Base-by-base conservation (phyloP, 2,113 vertebrate genomes). In the Rissa tridactyla region DNA sequence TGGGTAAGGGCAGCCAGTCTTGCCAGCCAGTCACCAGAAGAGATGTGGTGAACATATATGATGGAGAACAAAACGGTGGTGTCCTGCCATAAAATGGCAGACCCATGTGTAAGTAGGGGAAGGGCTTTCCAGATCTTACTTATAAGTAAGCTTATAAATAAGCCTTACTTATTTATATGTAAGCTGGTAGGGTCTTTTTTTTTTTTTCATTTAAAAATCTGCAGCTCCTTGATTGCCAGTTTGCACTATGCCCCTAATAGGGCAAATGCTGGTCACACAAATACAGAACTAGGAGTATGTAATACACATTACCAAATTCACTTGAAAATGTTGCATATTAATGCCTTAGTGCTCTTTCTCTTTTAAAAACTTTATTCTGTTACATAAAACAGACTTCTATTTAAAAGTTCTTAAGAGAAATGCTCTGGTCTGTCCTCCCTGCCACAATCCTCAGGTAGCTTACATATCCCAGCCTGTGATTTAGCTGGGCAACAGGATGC, bases 1-100 rank as follows among this genome's bases (percentile, higher is more conserved):
- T 5, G 34, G 25, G 20, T n/a, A 32, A 32, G 27, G 8, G 11
- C 0, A 0, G 26, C 32, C 5, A 4, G 25, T 5, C 2, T 1
- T 29, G 40, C 27, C 16, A 55, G 26, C 44, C 10, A 1, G 6
- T 11, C 62, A 49, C 14, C 4, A 2, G 14, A 69, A 38, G 4
- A 82, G 38, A 36, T 1, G 0, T 15, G 9, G 10, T 10, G 47
- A 47, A 22, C 5, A 5, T 47, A 14, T 70, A 17, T 52, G 55
- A 42, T 7, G 38, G 17, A 26, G 34, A 75, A 47, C 5, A 47
- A n/a, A 90, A 30, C 9, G 26, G 40, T n/a, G 40, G 25, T 8
- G 1, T 61, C 32, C 36, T 68, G 64, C 73, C 58, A 54, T 38
- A n/a, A 40, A 62, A 40, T 19, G 42, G 17, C 5, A 1, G 47